Percentiles rank a stretch among this genome's conserved stretches.
These are phyloP conservation scores for Hippasteria phrygiana DNA, from an alignment of 53 echinoderm and acorn worm genomes.

Conservation along the genomic window DNA sequence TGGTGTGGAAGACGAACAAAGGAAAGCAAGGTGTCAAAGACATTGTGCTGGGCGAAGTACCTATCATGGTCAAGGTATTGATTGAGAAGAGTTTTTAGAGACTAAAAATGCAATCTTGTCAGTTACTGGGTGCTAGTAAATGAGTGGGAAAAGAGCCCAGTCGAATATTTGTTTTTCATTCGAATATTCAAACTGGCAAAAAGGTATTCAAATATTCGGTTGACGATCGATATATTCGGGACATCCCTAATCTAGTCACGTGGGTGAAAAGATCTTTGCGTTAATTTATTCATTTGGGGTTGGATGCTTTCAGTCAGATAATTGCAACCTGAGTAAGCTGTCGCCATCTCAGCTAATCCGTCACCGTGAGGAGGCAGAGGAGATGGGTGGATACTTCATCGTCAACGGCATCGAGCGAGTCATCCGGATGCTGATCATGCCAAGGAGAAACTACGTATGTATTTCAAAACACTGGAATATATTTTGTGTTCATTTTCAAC, in stretches of 20 bases:
- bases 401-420: constrained; percentile 91
- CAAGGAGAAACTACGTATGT: constrained; percentile 94
- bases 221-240: too few relatives aligned
- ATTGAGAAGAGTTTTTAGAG: neutral
- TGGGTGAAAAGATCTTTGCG: neutral
- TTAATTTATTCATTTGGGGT: neutral
- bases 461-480: too few relatives aligned
- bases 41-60: constrained; percentile 74
- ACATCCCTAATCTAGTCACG: too few relatives aligned
- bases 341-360: constrained; percentile 80
- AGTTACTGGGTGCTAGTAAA: too few relatives aligned
- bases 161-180: too few relatives aligned
- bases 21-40: constrained; percentile 62
- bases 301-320: constrained; percentile 68
- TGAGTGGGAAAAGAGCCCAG: too few relatives aligned
- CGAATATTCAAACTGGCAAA: too few relatives aligned
- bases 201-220: too few relatives aligned
- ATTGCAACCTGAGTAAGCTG: constrained; percentile 83
- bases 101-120: neutral
- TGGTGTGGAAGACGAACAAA: constrained; percentile 70
- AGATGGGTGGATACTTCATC: constrained; percentile 98
- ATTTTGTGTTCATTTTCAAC: neutral
- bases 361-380: constrained; percentile 85
- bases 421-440: constrained; percentile 91
- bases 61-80: constrained; percentile 93